Evolutionary conservation across 1,140 invertebrate genomes (phyloP).

Genomic region (Temnothorax longispinosus): DNA sequence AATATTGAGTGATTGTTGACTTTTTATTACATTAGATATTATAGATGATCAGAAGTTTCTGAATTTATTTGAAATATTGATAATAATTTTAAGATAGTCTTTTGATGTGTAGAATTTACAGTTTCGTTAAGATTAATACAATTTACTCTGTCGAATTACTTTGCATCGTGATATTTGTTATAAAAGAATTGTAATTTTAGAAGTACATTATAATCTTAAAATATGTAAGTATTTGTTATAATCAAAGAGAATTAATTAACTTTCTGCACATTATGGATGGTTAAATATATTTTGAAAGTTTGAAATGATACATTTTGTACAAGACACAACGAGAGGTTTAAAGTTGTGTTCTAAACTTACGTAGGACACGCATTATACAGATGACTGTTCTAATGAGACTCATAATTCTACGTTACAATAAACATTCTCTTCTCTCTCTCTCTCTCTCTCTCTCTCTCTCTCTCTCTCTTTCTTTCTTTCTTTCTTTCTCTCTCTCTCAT

Average conservation of each 20-base stretch:
- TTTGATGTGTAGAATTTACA: no score
- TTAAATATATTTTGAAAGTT: not conserved
- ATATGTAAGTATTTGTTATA: not conserved
- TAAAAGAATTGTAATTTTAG: not conserved
- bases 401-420: slow-evolving; percentile 1
- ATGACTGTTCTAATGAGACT: not conserved
- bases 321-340: not conserved
- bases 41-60: no score
- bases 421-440: not conserved
- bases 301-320: not conserved
- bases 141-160: not conserved
- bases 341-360: not conserved
- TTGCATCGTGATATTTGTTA: not conserved
- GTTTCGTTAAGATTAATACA: no score
- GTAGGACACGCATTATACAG: not conserved
- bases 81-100: no score
- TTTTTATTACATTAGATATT: no score
- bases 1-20: no score
- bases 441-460: no score
- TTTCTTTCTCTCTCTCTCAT: not conserved
- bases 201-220: not conserved
- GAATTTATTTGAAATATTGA: no score
- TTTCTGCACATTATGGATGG: not conserved
- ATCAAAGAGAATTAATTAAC: not conserved
- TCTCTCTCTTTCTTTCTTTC: not conserved